Evolutionary conservation across 1,140 invertebrate species (phyloP), one percentile per base, ranked within the genome.

Genomic region (Sycophila sp.): DNA sequence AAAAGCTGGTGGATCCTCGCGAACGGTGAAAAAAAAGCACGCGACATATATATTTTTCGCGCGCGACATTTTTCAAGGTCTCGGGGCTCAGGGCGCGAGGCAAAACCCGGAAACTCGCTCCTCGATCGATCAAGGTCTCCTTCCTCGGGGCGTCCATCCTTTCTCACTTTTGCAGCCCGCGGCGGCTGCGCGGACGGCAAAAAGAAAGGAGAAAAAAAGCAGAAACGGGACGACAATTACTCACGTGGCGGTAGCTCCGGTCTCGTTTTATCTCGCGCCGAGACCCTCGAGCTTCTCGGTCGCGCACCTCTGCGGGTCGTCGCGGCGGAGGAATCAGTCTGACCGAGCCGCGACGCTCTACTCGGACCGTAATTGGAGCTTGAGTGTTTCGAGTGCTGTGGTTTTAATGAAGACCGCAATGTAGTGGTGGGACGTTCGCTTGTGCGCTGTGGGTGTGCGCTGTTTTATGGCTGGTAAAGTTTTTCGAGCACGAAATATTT

Each of bases 41-140:
- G n/a, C n/a, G n/a, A n/a, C 13, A 15, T 51, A 38, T 36, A 49
- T n/a, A 26, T n/a, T n/a, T 32, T 30, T 30, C 24, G 1, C 45
- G 42, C 10, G 19, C 10, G 30, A 10, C 4, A 42, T 68, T 68
- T 67, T 68, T 68, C 66, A 68, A 68, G 66, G 56, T 60, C 66
- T 38, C 22, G 10, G 26, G 24, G 26, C 8, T 1, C 5, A 17
- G n/a, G 24, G n/a, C 24, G 5, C 28, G 1, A 17, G 32, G 58
- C 59, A 30, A 63, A 38, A 67, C 53, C 38, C 38, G 53, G 38
- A 67, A 58, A 42, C 32, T 51, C 32, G 19, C 30, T 22, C 66
- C 40, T 26, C 42, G 66, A 68, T 68, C 66, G 56, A 68, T 60
- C 66, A 68, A 68, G 66, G 55, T 60, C 56, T 68, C 15, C 19